Conservation (phyloP, 2,888 invertebrate genomes). For the Oxycera nigricornis region DNA sequence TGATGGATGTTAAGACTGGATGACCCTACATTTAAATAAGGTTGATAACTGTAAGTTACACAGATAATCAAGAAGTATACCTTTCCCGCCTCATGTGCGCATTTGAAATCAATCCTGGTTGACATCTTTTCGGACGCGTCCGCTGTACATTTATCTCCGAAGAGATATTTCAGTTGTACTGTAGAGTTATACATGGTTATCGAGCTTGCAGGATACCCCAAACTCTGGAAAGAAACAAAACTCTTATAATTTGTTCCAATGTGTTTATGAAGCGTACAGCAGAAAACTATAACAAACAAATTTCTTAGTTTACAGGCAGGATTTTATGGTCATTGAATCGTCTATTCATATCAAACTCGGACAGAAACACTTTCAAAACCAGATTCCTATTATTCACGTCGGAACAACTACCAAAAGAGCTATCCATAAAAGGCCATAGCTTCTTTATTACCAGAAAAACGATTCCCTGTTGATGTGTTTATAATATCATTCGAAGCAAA, state of each 20-base stretch:
- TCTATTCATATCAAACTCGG: too few species aligned
- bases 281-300: too few species aligned
- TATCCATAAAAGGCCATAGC: too few species aligned
- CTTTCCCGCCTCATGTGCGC: slow-evolving; percentile 57
- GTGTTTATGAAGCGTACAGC: too few species aligned
- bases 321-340: too few species aligned
- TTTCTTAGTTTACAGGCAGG: too few species aligned
- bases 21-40: slow-evolving; percentile 53
- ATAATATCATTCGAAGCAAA: neutral
- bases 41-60: slow-evolving; percentile 27
- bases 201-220: slow-evolving; percentile 57
- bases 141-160: slow-evolving; percentile 56
- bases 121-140: slow-evolving; percentile 54
- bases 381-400: too few species aligned
- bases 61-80: too few species aligned
- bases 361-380: too few species aligned
- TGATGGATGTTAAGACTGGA: slow-evolving; percentile 57
- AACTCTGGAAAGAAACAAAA: slow-evolving; percentile 56
- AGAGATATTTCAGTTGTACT: slow-evolving; percentile 56
- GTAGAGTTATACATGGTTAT: slow-evolving; percentile 53
- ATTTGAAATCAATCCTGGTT: slow-evolving; percentile 56
- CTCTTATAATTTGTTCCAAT: too few species aligned
- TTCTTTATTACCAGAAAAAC: too few species aligned
- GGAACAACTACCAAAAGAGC: too few species aligned
- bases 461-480: neutral